Conservation (phyloP, 1,140 invertebrate genomes). For the Chironomus striatipennis region DNA sequence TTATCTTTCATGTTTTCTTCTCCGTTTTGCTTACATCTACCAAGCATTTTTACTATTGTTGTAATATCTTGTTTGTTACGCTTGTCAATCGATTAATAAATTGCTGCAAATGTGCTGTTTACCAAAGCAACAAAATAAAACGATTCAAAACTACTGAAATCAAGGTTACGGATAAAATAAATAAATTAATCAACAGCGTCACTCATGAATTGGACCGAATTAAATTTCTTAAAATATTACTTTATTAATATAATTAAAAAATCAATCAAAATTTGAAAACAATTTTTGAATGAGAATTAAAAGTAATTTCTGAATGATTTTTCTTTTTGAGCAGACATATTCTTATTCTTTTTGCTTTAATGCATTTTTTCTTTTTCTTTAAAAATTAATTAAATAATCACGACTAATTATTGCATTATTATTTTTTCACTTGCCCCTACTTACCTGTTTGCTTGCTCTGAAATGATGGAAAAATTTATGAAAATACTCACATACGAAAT, state of each 20-base stretch:
- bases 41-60: too few species aligned
- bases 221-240: too few species aligned
- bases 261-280: not conserved
- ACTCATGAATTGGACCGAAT: too few species aligned
- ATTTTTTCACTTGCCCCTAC: not conserved
- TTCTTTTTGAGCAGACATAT: too few species aligned
- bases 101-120: not conserved
- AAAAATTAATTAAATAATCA: not conserved
- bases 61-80: not conserved
- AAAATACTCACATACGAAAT: too few species aligned
- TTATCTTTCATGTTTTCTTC: not conserved
- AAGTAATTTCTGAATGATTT: too few species aligned
- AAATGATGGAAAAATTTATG: not conserved
- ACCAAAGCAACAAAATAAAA: not conserved
- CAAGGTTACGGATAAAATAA: not conserved
- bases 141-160: not conserved
- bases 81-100: constrained; percentile 23
- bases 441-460: not conserved
- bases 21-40: not conserved
- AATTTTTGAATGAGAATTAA: too few species aligned
- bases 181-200: not conserved
- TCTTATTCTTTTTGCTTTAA: not conserved
- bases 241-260: too few species aligned
- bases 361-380: not conserved
- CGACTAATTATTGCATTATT: not conserved